Conservation (phyloP, 2,113 vertebrate genomes). For the Phainopepla nitens region DNA sequence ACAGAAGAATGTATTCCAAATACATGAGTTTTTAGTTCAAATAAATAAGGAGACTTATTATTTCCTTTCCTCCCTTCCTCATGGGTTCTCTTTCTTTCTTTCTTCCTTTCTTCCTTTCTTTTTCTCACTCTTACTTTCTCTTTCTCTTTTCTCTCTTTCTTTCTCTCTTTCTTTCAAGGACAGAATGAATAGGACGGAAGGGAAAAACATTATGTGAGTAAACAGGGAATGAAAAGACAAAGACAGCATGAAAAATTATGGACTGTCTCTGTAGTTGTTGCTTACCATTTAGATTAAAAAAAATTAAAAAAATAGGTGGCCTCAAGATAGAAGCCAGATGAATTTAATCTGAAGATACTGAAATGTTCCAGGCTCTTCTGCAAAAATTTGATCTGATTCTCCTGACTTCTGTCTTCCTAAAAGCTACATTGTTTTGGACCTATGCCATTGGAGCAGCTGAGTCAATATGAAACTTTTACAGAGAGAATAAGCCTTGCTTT, state of each 20-base stretch:
- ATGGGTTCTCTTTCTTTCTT: too few species aligned
- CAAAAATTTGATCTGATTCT: neutral
- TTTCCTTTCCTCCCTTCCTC: neutral
- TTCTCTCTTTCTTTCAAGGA: neutral
- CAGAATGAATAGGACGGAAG: neutral
- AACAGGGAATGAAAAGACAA: neutral
- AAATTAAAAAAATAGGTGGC: neutral
- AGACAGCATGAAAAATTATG: neutral
- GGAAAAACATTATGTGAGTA: neutral
- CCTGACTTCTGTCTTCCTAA: neutral
- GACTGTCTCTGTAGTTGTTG: neutral
- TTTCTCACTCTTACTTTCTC: accelerated
- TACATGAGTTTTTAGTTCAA: neutral
- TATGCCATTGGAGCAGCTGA: neutral
- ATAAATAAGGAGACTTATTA: neutral
- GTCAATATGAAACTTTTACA: neutral
- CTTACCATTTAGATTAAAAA: neutral
- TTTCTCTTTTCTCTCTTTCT: accelerated
- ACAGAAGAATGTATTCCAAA: neutral
- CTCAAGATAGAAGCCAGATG: neutral
- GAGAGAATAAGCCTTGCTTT: neutral
- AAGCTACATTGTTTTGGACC: neutral
- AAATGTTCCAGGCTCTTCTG: neutral
- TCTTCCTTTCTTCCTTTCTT: accelerated
- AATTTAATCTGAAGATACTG: neutral